Evolutionary conservation across 2,888 invertebrate genomes (phyloP), one percentile per base, ranked within the genome.

Genomic region (Gibbula magus): DNA sequence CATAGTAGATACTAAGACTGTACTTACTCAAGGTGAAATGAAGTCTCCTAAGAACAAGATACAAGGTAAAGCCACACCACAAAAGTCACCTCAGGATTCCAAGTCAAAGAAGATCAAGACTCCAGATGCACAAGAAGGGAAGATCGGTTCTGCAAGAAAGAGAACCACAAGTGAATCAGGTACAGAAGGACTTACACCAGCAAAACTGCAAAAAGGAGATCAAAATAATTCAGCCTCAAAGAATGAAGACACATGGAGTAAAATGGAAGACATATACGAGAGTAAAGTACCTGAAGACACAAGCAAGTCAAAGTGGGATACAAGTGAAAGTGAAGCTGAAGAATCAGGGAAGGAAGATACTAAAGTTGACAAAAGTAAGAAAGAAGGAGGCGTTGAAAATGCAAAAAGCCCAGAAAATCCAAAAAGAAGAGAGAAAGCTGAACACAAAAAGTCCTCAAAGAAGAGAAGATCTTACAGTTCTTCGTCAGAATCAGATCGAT

Each of bases 251-350:
- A 88, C 89, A 2, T 91, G 90, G 89, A 89, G 88, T 82, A 88
- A 88, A 80, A 88, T 90, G 82, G 90, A 90, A 85, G 86, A 83
- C 45, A 81, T 88, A 70, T 86, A 83, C 80, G 88, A 88, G 75
- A 81, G 84, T 25, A 86, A 84, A 45, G 76, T 84, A 70, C 86
- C 87, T 8, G 84, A 82, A 45, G 88, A 86, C 53, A 88, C 86
- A 77, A 85, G 86, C 13, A 91, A 91, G 84, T 88, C 88, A 74
- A 89, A 89, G 80, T 91, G 91, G 91, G 91, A 91, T 75, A 91
- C 90, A 22, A 91, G 91, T 87, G 91, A 90, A 51, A 91, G 91
- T 87, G 90, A 90, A 70, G 84, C 83, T 78, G 89, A 89, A 51
- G 85, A 86, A 81, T 84, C 82, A 22, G 85, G 83, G 45, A 79